These are phyloP conservation scores for Petromus typicus DNA, from an alignment of 2,113 vertebrate species.

Conservation along the genomic window DNA sequence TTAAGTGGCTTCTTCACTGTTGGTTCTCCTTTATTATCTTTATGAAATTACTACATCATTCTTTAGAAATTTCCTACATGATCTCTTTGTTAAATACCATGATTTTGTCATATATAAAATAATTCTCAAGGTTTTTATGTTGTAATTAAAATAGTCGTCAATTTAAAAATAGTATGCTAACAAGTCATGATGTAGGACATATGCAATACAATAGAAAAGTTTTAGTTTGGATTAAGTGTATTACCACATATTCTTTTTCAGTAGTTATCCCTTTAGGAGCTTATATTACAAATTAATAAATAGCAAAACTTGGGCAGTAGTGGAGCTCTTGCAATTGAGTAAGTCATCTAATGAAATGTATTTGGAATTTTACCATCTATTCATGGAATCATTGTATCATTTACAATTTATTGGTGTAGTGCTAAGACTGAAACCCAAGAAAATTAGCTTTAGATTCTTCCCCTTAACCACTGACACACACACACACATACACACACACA, in stretches of 20 bases:
- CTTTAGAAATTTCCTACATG: not conserved
- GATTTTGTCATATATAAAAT: conserved; percentile 22
- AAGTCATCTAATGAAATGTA: not conserved
- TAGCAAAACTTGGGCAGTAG: not conserved
- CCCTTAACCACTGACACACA: not conserved
- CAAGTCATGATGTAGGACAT: not conserved
- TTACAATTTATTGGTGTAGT: not conserved
- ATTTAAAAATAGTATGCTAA: conserved; percentile 26
- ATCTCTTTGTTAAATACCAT: conserved; percentile 9
- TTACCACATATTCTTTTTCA: not conserved
- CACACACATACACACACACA: not conserved
- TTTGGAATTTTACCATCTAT: not conserved
- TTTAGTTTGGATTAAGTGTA: not conserved
- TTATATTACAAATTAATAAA: conserved; percentile 36
- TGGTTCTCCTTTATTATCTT: not conserved
- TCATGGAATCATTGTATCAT: not conserved
- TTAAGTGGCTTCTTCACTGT: not conserved
- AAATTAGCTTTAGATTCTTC: not conserved
- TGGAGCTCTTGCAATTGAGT: not conserved
- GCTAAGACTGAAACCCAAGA: not conserved
- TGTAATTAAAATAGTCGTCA: not conserved
- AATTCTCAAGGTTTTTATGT: not conserved
- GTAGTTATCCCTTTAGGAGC: not conserved
- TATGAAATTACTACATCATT: not conserved
- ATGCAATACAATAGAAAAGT: not conserved